Conservation (phyloP, 2,888 invertebrate species). For the Noctua pronuba region DNA sequence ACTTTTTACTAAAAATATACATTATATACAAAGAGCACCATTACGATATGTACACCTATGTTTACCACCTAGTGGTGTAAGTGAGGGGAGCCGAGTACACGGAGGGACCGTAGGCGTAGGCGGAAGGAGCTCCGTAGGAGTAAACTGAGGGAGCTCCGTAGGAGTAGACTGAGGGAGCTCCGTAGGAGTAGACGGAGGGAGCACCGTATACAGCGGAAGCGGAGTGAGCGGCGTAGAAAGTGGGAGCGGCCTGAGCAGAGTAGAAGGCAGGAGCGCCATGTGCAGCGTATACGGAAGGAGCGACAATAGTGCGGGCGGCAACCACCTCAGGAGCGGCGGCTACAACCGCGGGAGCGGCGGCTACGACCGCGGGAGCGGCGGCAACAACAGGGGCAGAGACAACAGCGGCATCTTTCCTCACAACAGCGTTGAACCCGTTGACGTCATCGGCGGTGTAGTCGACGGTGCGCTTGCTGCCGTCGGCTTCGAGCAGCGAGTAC, state of each 20-base stretch:
- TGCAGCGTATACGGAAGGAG: constrained; percentile 63
- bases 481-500: constrained; percentile 89
- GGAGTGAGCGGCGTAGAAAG: constrained; percentile 59
- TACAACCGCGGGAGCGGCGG: constrained; percentile 56
- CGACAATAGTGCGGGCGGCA: constrained; percentile 64
- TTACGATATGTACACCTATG: constrained; percentile 42
- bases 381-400: constrained; percentile 71
- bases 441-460: constrained; percentile 89
- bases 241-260: constrained; percentile 46
- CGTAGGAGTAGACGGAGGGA: constrained; percentile 42
- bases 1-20: constrained; percentile 70
- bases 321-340: constrained; percentile 67
- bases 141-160: constrained; percentile 49
- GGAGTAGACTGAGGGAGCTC: constrained; percentile 56
- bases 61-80: constrained; percentile 69
- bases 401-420: constrained; percentile 86
- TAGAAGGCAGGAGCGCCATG: constrained; percentile 57
- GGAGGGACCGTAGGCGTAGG: constrained; percentile 57
- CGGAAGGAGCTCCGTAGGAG: constrained; percentile 53
- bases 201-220: constrained; percentile 54
- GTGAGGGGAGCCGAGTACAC: constrained; percentile 59
- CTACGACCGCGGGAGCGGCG: constrained; percentile 63
- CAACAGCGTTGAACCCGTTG: constrained; percentile 90
- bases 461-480: constrained; percentile 89
- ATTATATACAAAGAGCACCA: constrained; percentile 70